Evolutionary conservation across 2,888 invertebrate species (phyloP).

Genomic region (Scrobipalpa atriplicella): DNA sequence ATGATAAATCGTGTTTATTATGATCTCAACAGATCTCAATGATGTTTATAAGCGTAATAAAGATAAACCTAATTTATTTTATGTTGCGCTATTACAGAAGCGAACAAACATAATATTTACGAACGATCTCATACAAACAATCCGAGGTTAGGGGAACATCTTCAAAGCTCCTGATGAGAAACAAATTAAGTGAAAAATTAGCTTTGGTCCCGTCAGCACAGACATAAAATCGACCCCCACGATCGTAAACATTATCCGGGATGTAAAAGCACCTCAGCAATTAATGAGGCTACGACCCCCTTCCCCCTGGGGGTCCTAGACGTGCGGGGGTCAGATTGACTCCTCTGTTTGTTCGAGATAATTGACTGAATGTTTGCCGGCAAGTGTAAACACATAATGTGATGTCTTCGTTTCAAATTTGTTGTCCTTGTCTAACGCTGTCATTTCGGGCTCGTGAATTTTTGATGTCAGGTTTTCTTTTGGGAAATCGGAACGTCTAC

Average conservation of each 20-base stretch:
- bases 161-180: slow-evolving; percentile 2
- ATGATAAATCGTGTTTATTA: not conserved
- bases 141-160: not conserved
- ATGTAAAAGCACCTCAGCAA: slow-evolving; percentile 30
- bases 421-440: slow-evolving; percentile 16
- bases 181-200: slow-evolving; percentile 12
- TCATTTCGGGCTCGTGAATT: slow-evolving; percentile 24
- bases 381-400: slow-evolving; percentile 30
- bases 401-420: slow-evolving; percentile 28
- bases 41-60: not conserved
- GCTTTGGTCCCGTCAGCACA: not conserved
- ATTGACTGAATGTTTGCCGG: slow-evolving; percentile 29
- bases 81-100: not conserved
- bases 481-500: slow-evolving; percentile 15
- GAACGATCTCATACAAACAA: not conserved
- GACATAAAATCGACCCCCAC: slow-evolving; percentile 20
- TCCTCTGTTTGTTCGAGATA: slow-evolving; percentile 30
- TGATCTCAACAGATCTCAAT: not conserved
- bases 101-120: slow-evolving; percentile 1
- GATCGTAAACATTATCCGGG: slow-evolving; percentile 28
- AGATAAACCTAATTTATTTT: not conserved
- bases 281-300: slow-evolving; percentile 27
- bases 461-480: slow-evolving; percentile 15
- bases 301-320: not conserved
- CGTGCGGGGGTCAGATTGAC: slow-evolving; percentile 25